Base-by-base conservation (phyloP, 1,140 invertebrate species). In the Limonius californicus region DNA sequence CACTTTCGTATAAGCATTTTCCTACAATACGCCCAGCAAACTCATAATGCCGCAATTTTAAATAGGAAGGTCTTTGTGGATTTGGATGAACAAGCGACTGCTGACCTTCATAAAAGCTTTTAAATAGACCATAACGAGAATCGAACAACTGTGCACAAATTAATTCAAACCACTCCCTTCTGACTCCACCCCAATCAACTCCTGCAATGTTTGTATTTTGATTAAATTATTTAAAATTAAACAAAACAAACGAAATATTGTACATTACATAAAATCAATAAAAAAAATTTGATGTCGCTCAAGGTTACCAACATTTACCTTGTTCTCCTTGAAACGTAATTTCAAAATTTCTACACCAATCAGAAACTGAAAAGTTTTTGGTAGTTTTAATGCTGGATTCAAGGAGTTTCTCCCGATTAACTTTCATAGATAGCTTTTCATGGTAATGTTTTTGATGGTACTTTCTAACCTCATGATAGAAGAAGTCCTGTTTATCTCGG, bases 331-430 rank as follows among this genome's bases (percentile, higher is more conserved):
- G 84, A 75, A 97, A 97, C 14, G 84, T 89, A 39, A 97, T 90
- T 80, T 97, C 93, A 77, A 97, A 96, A 79, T 91, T 94, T 71
- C 88, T 84, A 73, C 92, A 96, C 94, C 94, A 97, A 77, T 97
- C 94, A 43, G 82, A 83, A 18, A 91, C 77, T 65, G 90, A 85
- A 59, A 74, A 77, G 69, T 86, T 83, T 75, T 93, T 92, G 2
- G 91, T 94, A 18, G 89, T 87, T 79, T 93, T 94, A 78, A 92
- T 85, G 53, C 89, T 91, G 76, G 87, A 89, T 74, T 92, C 88
- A 21, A 95, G 75, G 15, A 96, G 81, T 70, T 89, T 90, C 15
- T 90, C 86, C 53, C 94, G 81, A 54, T 87, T 82, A 43, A 95
- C 87, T 76, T 91, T 92, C 74, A 97, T 81, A 1, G 85, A 82